These are phyloP conservation scores for Plecotus auritus DNA, from an alignment of 2,113 vertebrate species.

Conservation along the genomic window DNA sequence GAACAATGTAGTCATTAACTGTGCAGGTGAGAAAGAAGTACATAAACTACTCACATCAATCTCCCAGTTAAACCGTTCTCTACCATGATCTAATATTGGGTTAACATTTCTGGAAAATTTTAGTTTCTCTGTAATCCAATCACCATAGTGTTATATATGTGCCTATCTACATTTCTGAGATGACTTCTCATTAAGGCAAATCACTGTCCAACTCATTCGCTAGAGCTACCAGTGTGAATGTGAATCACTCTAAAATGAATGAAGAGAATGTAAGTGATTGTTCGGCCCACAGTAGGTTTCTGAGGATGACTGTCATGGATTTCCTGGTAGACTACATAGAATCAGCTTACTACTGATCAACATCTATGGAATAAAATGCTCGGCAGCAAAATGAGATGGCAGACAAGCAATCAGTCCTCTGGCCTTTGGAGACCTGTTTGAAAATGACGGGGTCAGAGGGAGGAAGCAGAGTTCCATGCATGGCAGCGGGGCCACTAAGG, in stretches of 20 bases:
- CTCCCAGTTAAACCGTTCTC: background rate
- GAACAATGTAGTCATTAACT: slow-evolving; percentile 28
- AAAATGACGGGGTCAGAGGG: slow-evolving; percentile 68
- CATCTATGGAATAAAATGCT: background rate
- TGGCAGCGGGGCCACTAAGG: slow-evolving; percentile 83
- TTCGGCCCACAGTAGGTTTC: background rate
- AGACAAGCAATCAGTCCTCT: slow-evolving; percentile 1
- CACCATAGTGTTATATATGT: background rate
- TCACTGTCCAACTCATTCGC: background rate
- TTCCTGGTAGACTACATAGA: background rate
- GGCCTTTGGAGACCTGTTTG: slow-evolving; percentile 64
- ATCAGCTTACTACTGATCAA: background rate
- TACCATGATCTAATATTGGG: background rate
- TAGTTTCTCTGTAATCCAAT: background rate
- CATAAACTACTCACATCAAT: background rate
- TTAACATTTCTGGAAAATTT: background rate
- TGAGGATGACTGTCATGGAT: background rate
- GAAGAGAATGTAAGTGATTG: background rate
- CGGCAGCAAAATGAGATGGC: background rate
- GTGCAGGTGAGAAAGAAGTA: slow-evolving; percentile 33
- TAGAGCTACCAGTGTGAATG: background rate
- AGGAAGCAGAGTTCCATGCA: slow-evolving; percentile 90
- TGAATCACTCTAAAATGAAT: slow-evolving; percentile 6
- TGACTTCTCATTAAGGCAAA: background rate
- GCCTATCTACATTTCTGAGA: background rate